phyloP scores from a whole-genome alignment of 2,113 vertebrate species.

The Caranx melampygus region DNA sequence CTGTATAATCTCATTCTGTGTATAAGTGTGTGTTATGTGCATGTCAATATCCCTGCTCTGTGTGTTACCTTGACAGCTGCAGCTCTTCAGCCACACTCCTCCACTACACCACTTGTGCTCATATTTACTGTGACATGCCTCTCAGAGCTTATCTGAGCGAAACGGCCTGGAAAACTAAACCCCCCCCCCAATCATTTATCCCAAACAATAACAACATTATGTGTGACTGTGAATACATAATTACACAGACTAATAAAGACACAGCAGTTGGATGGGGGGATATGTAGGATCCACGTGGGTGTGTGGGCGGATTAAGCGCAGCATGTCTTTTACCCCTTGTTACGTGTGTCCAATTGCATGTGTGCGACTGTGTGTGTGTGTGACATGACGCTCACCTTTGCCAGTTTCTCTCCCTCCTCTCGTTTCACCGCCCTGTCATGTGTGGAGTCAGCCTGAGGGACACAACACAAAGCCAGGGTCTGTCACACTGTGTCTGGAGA shows the following conservation, averaged over 20 bases:
- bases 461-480: conserved; percentile 1
- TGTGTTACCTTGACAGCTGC: conserved; percentile 52
- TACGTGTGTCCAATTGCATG: not conserved
- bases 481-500: not conserved
- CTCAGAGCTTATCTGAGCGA: conserved; percentile 54
- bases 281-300: not conserved
- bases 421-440: conserved; percentile 91
- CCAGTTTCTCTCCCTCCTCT: conserved; percentile 94
- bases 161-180: conserved; percentile 58
- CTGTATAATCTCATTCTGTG: conserved; percentile 4
- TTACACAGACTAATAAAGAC: conserved; percentile 41
- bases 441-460: conserved; percentile 88
- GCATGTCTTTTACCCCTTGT: conserved; percentile 2
- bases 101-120: conserved; percentile 8
- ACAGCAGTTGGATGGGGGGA: not conserved
- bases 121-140: conserved; percentile 43
- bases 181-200: conserved; percentile 37
- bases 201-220: conserved; percentile 60
- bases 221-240: conserved; percentile 43
- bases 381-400: conserved; percentile 85
- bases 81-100: not conserved
- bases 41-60: conserved; percentile 19
- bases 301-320: not conserved
- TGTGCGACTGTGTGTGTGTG: not conserved
- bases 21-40: not conserved